Evolutionary conservation across 2,888 invertebrate species (phyloP), one percentile per base, ranked within the genome.

Genomic region (Orgyia antiqua): DNA sequence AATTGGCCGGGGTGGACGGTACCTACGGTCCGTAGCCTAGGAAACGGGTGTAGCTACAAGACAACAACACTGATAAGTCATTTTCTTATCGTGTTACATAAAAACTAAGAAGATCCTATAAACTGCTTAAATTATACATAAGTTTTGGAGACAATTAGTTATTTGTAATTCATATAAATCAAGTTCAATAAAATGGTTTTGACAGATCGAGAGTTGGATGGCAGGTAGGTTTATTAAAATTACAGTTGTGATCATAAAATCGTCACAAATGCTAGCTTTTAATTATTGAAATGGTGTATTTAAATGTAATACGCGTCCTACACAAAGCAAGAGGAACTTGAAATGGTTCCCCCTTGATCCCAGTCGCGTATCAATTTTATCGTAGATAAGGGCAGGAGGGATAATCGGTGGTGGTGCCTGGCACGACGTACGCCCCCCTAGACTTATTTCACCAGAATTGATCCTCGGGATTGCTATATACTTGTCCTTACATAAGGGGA

Each of bases 41-140:
- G 84, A 84, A 84, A 84, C 84, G 83, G 82, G 83, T 68, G 80
- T 82, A 83, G 72, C 74, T 77, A 77, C 72, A 69, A 70, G 70
- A 78, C 77, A 84, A 84, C 82, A 84, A 84, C 82, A 83, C 62
- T 75, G 73, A 67, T 66, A 63, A 65, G 66, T 68, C 62, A 65
- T 56, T n/a, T 65, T 65, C 61, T 64, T 64, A 66, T 65, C 68
- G 65, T 58, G 68, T 75, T 78, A 78, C 49, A 71, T 77, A 78
- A 74, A 75, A 71, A 59, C 47, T 45, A 33, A 31, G 32, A 39
- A 43, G 48, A 50, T 42, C 37, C 35, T 49, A 42, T 32, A 47
- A 38, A 29, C 29, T 18, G 32, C 31, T 32, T 42, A 42, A 42
- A 46, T 23, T 2, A 9, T 10, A 32, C 42, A 32, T 42, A 27